Evolutionary conservation across 2,888 invertebrate genomes (phyloP).

Genomic region (Marronus borbonicus): DNA sequence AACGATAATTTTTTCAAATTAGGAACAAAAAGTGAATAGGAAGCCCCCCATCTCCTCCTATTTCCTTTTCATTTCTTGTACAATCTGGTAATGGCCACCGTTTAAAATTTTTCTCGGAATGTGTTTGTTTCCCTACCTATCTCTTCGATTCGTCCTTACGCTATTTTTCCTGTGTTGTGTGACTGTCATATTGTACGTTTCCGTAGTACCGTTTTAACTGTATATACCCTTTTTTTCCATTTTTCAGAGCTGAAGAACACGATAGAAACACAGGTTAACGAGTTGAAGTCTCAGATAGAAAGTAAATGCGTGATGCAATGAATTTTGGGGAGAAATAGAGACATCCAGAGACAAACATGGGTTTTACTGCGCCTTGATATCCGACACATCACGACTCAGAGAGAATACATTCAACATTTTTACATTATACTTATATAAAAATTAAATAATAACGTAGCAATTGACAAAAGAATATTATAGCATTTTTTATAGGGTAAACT

Average conservation of each 20-base stretch:
- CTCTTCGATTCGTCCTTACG: no score
- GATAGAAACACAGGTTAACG: slow-evolving; percentile 97
- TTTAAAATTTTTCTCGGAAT: no score
- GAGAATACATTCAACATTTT: slow-evolving; percentile 52
- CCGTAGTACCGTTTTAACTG: slow-evolving; percentile 43
- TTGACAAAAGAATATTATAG: slow-evolving; percentile 8
- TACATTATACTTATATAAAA: slow-evolving; percentile 15
- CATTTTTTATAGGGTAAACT: slow-evolving; percentile 15
- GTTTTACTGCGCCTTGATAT: slow-evolving; percentile 66
- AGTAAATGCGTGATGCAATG: slow-evolving; percentile 97
- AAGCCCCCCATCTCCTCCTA: no score
- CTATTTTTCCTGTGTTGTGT: slow-evolving; percentile 21
- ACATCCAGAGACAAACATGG: slow-evolving; percentile 64
- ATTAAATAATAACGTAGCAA: background rate
- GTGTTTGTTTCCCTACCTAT: no score
- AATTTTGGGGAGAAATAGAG: slow-evolving; percentile 69
- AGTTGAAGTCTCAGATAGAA: slow-evolving; percentile 96
- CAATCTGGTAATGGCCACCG: no score
- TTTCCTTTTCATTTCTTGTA: no score
- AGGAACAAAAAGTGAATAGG: no score
- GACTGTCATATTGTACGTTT: slow-evolving; percentile 7
- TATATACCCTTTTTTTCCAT: slow-evolving; percentile 59
- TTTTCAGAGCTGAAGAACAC: slow-evolving; percentile 97
- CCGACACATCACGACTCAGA: slow-evolving; percentile 57
- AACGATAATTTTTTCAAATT: no score